Base-by-base conservation (phyloP, 2,113 vertebrate genomes). In the Dromiciops gliroides region DNA sequence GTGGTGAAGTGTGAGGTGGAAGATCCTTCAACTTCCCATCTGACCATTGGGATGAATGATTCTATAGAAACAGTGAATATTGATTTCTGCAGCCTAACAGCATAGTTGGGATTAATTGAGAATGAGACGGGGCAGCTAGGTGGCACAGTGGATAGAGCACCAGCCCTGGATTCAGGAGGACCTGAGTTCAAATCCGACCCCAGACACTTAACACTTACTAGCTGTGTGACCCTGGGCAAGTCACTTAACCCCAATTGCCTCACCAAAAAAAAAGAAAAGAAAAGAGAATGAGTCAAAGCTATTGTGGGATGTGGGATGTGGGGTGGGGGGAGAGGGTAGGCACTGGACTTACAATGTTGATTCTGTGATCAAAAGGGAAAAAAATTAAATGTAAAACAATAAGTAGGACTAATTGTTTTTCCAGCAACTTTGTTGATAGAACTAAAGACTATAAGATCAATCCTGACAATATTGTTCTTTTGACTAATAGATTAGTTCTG, bases 351-450 rank as follows among this genome's bases (percentile, higher is more conserved):
- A 28, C 28, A 60, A 83, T 83, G n/a, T 44, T 83, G n/a, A 44
- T 44, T n/a, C 56, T 89, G 50, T 51, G 47, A 89, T 95, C 93
- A 89, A 95, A 91, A 95, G 67, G 56, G 93, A 95, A 92, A 52
- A 90, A 56, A 75, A 93, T 44, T 44, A 88, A 90, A n/a, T 50
- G 50, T 50, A 91, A 52, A 23, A 12, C 52, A 48, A 91, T 50
- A 90, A 94, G 90, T 60, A 92, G 94, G 49, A 14, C n/a, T 90
- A 88, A 31, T 11, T 14, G 28, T 53, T 24, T 83, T 92, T 89
- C 28, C 19, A 91, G 9, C 5, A 48, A 91, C 19, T 94, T 23
- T 93, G 28, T 48, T 88, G 49, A 10, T 52, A 88, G 75, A 92
- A 94, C 2, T 89, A 75, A 75, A n/a, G 14, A 5, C 5, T 75